Percentiles rank a stretch among this genome's conserved stretches.
These are phyloP conservation scores for Spilarctia lutea DNA, from an alignment of 2,888 invertebrate genomes.

Conservation along the genomic window DNA sequence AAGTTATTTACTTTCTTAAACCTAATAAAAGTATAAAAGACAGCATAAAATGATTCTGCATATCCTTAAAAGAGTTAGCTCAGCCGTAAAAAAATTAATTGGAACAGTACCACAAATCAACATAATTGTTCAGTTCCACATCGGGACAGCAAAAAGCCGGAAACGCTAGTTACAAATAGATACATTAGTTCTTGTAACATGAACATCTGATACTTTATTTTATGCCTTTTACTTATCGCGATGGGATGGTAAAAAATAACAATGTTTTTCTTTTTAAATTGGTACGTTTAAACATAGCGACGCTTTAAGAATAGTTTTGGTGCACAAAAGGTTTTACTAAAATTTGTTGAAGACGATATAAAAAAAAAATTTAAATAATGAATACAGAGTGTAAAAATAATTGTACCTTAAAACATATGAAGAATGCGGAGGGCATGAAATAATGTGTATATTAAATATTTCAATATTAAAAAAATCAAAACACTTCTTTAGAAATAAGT, in stretches of 20 bases:
- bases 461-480: too few species aligned
- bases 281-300: neutral
- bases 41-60: slow-evolving; percentile 1
- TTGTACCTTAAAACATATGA: too few species aligned
- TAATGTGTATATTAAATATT: too few species aligned
- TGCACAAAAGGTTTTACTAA: too few species aligned
- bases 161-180: slow-evolving; percentile 78
- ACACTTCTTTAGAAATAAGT: too few species aligned
- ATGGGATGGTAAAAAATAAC: slow-evolving; percentile 38
- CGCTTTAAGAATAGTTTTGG: neutral
- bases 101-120: slow-evolving; percentile 49
- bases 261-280: slow-evolving; percentile 12
- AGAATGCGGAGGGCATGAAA: too few species aligned
- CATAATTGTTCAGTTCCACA: slow-evolving; percentile 51
- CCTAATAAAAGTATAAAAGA: neutral
- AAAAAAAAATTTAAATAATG: neutral
- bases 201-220: slow-evolving; percentile 73
- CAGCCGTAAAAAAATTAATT: slow-evolving; percentile 25
- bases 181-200: slow-evolving; percentile 78
- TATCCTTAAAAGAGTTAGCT: slow-evolving; percentile 17
- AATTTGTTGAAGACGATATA: neutral
- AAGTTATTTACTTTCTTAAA: neutral
- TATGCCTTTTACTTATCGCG: slow-evolving; percentile 54
- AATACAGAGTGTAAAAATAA: too few species aligned
- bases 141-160: slow-evolving; percentile 71